phyloP scores from a whole-genome alignment of 1,140 invertebrate genomes.

The Chironomus tepperi region DNA sequence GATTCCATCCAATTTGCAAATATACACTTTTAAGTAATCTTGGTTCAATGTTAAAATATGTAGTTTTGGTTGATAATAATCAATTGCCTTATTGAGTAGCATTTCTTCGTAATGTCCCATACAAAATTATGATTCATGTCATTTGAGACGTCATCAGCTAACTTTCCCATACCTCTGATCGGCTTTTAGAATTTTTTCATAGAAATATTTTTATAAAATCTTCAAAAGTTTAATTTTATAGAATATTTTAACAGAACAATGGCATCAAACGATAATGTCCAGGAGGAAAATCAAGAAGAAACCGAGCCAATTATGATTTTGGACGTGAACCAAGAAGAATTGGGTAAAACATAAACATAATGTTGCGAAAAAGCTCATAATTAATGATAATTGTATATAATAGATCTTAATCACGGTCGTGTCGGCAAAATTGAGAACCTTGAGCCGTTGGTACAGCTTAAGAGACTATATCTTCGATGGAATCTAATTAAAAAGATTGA shows the following conservation, averaged over 20 bases:
- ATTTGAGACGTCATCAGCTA: too few relatives aligned
- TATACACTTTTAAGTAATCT: too few relatives aligned
- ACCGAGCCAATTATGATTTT: background rate
- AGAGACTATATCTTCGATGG: constrained; percentile 81
- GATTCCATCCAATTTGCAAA: too few relatives aligned
- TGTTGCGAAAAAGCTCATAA: background rate
- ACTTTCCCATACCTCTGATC: too few relatives aligned
- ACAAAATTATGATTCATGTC: too few relatives aligned
- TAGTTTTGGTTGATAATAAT: too few relatives aligned
- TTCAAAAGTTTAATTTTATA: too few relatives aligned
- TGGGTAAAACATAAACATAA: background rate
- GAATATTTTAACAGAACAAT: background rate
- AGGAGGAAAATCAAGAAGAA: background rate
- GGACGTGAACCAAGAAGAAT: background rate
- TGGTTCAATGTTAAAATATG: too few relatives aligned
- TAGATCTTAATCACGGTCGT: constrained; percentile 79
- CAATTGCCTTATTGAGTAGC: too few relatives aligned
- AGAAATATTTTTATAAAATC: too few relatives aligned
- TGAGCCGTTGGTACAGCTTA: constrained; percentile 60
- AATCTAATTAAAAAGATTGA: constrained; percentile 94
- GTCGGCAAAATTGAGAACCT: constrained; percentile 76
- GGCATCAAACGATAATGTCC: background rate
- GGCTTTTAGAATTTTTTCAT: too few relatives aligned
- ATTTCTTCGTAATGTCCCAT: too few relatives aligned
- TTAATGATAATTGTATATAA: constrained; percentile 34